Percentiles rank a stretch among this genome's conserved stretches.
Evolutionary conservation across 2,113 vertebrate genomes (phyloP).

Genomic region (Sorex fumeus): DNA sequence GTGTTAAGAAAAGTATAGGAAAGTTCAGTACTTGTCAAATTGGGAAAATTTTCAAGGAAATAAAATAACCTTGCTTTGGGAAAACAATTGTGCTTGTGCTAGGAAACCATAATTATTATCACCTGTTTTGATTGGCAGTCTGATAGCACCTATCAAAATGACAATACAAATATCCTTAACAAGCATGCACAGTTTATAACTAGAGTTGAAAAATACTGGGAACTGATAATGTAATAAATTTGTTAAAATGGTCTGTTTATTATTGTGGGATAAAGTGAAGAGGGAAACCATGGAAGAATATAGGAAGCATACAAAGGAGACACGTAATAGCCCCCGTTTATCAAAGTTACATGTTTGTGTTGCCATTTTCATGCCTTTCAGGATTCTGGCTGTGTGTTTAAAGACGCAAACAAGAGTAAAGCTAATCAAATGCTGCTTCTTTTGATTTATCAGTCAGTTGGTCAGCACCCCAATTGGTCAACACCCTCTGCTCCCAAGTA

Average conservation of each 20-base stretch:
- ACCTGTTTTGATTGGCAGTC: no score
- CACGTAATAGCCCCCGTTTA: not conserved
- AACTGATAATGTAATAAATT: not conserved
- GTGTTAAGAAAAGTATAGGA: not conserved
- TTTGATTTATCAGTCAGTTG: not conserved
- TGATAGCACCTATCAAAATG: no score
- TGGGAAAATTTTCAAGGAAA: conserved; percentile 36
- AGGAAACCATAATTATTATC: not conserved
- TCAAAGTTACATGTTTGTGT: not conserved
- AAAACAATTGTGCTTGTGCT: not conserved
- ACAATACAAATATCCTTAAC: no score
- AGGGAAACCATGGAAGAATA: no score
- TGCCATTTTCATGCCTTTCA: not conserved
- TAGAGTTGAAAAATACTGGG: no score
- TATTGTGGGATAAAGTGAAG: not conserved
- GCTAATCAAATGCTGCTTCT: not conserved
- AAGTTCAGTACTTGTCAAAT: not conserved
- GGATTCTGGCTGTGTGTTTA: conserved; percentile 3
- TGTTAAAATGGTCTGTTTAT: conserved; percentile 20
- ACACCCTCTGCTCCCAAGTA: not conserved
- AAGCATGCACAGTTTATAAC: no score
- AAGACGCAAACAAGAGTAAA: conserved; percentile 11
- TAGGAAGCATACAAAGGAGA: not conserved
- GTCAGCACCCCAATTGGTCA: not conserved
- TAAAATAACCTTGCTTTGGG: not conserved